Percentiles rank a stretch among this genome's conserved stretches.
Evolutionary conservation across 2,797 vertebrate genomes (phyloP).

Genomic region (Pagetopsis macropterus): DNA sequence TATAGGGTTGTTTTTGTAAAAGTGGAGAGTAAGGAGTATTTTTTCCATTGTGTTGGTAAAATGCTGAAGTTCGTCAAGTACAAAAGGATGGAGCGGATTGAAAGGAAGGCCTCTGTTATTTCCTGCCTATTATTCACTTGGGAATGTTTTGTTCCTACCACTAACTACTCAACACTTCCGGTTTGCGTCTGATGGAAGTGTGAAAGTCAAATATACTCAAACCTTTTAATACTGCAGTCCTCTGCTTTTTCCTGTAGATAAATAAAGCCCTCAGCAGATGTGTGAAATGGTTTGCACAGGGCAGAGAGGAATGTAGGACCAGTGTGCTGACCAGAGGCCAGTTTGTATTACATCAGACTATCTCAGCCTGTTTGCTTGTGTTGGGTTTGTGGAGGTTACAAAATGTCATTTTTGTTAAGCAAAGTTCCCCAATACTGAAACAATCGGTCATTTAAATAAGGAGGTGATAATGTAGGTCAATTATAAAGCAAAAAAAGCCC

Average conservation of each 20-base stretch:
- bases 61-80: not conserved
- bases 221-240: conserved; percentile 22
- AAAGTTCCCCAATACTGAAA: not conserved
- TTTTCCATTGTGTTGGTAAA: not conserved
- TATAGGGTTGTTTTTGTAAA: not conserved
- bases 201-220: conserved; percentile 29
- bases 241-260: conserved; percentile 17
- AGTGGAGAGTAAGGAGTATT: not conserved
- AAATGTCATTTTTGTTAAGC: not conserved
- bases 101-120: not conserved
- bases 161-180: conserved; percentile 11
- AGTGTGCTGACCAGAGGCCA: conserved; percentile 20
- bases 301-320: conserved; percentile 61
- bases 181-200: conserved; percentile 3
- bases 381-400: not conserved
- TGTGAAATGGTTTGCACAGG: conserved; percentile 34
- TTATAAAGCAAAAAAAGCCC: not conserved
- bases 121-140: conserved; percentile 5
- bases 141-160: not conserved
- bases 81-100: not conserved
- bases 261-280: conserved; percentile 1
- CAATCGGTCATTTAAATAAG: not conserved
- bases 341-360: conserved; percentile 1
- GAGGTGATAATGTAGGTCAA: not conserved
- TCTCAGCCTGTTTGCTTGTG: not conserved